Conservation (phyloP, 2,888 invertebrate species). For the Synanthedon myopaeformis region DNA sequence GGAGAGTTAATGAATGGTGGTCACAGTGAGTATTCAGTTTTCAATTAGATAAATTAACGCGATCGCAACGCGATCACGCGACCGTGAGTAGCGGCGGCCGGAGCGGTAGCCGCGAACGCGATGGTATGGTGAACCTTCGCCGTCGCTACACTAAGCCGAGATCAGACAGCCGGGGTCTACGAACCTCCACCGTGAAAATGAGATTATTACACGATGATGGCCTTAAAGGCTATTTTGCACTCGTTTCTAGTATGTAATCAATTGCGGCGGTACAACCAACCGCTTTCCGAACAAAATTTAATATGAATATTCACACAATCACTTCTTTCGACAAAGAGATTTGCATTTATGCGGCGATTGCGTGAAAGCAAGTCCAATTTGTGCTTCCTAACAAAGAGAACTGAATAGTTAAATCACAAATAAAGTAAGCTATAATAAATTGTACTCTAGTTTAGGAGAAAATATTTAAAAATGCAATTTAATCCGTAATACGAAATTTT, state of each 20-base stretch:
- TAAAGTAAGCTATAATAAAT: too few species aligned
- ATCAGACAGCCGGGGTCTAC: constrained; percentile 4
- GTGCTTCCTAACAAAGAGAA: too few species aligned
- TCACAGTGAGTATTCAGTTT: constrained; percentile 21
- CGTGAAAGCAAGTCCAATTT: neutral
- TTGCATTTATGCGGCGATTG: neutral
- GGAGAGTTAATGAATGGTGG: constrained; percentile 4
- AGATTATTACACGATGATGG: constrained; percentile 51
- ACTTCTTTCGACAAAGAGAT: neutral
- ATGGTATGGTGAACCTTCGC: too few species aligned
- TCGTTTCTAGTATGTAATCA: constrained; percentile 24
- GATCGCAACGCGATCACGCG: constrained; percentile 32
- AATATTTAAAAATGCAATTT: too few species aligned
- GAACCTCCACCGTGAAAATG: constrained; percentile 47
- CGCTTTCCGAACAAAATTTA: neutral
- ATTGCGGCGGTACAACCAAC: neutral
- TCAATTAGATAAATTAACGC: constrained; percentile 53
- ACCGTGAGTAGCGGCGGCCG: constrained; percentile 14
- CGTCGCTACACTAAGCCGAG: neutral
- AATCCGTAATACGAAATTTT: too few species aligned
- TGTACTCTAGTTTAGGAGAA: too few species aligned
- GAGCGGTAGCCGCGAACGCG: constrained; percentile 5
- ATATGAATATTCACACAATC: neutral
- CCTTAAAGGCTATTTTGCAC: constrained; percentile 47
- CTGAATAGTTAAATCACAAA: too few species aligned